Base-by-base conservation (phyloP, 2,113 vertebrate genomes). In the Pseudolaguvia tuberculata region DNA sequence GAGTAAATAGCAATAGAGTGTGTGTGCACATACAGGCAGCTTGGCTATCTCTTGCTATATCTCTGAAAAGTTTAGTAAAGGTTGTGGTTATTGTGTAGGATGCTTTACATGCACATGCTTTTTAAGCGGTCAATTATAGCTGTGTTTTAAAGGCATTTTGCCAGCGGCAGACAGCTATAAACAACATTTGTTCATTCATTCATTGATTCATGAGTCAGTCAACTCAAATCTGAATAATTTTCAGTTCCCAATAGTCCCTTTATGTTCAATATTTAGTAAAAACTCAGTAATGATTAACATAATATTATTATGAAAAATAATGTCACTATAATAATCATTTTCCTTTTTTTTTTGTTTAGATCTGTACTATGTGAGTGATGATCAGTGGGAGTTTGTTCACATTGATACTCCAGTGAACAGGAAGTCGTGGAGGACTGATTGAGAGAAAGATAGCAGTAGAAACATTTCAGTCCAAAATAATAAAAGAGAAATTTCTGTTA, bases 91-190 rank as follows among this genome's bases (percentile, higher is more conserved):
- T 48, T 68, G 27, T 57, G 61, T 63, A 48, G 75, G 77, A 74
- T 48, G 57, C 45, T 39, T 58, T 48, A 51, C 57, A 57, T n/a
- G 51, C 18, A 8, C 11, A 18, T 18, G 42, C 48, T 80, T 12
- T 73, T 73, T 45, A 58, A 42, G 74, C 63, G 78, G 79, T 77
- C 75, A 59, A 42, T 56, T 25, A 57, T 39, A 50, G 51, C 25
- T 61, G 17, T 2, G 29, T 53, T 58, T 57, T 63, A 75, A n/a
- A 50, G 56, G 61, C 55, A 48, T 31, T 67, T 53, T 47, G 69
- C 73, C 73, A 71, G 31, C 25, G 50, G 27, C 73, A 53, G 52
- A 71, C 71, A 31, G 61, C 69, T 57, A 66, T 29, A 79, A 71
- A 76, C 52, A 61, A 50, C 62, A n/a, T n/a, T n/a, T n/a, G n/a